These are phyloP conservation scores for Escarpia spicata DNA, from an alignment of 2,888 invertebrate genomes.

Conservation along the genomic window DNA sequence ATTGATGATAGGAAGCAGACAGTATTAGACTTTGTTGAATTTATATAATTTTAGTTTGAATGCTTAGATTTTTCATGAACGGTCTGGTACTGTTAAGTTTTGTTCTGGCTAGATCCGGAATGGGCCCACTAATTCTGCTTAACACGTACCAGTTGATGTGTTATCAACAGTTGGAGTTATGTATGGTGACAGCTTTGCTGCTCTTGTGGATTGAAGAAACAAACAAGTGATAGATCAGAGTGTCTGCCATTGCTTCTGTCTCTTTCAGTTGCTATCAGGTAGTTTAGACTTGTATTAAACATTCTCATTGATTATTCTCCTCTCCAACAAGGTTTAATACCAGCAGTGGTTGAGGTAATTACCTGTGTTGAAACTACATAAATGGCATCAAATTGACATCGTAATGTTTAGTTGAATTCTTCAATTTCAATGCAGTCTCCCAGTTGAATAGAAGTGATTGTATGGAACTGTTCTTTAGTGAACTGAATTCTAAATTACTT, in stretches of 20 bases:
- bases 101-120: neutral
- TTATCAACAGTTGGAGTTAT: neutral
- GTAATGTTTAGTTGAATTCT: no score
- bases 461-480: no score
- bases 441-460: no score
- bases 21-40: neutral
- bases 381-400: no score
- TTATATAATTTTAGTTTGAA: neutral
- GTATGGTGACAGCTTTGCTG: neutral
- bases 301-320: neutral
- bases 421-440: no score
- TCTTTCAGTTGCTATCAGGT: neutral
- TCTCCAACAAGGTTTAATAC: neutral
- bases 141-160: neutral
- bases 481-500: no score
- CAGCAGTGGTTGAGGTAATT: no score
- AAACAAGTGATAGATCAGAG: neutral
- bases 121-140: neutral
- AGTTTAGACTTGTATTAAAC: neutral
- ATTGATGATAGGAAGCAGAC: no score
- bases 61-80: neutral
- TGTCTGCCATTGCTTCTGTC: neutral
- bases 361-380: no score
- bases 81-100: neutral
- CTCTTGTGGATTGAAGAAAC: neutral